A percentile compares a stretch with the other conserved stretches of the same genome.
Evolutionary conservation across 2,888 invertebrate genomes (phyloP).

Genomic region (Caenorhabditis sp.): DNA sequence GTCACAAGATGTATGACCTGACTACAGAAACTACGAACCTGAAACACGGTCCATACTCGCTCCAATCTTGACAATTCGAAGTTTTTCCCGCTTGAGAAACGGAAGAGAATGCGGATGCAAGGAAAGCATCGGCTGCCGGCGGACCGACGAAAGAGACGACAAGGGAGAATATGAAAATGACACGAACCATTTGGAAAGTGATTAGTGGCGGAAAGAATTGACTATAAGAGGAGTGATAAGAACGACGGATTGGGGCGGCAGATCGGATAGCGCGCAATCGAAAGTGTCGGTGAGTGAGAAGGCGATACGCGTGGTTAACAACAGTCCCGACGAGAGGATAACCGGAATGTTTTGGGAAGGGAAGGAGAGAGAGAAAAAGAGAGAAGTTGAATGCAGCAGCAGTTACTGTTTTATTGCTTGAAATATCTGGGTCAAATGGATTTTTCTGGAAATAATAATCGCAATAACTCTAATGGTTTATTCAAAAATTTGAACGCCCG

Average conservation of each 20-base stretch:
- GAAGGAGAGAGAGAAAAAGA: constrained; percentile 4
- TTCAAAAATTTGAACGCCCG: too few relatives aligned
- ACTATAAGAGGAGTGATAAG: constrained; percentile 20
- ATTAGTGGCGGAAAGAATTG: constrained; percentile 5
- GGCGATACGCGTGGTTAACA: constrained; percentile 44
- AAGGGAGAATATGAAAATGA: constrained; percentile 32
- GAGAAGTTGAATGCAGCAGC: constrained; percentile 1
- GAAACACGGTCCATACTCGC: constrained; percentile 79
- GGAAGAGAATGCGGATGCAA: constrained; percentile 79
- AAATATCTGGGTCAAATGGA: constrained; percentile 27
- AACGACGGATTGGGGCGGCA: constrained; percentile 14
- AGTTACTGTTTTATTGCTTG: constrained; percentile 47
- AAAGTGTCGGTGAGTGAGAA: constrained; percentile 14
- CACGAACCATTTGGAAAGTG: constrained; percentile 29
- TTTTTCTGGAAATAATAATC: too few relatives aligned
- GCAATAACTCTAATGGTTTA: too few relatives aligned
- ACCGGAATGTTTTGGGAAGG: constrained; percentile 44
- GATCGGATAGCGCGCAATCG: constrained; percentile 25
- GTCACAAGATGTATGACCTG: too few relatives aligned
- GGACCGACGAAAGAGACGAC: constrained; percentile 47
- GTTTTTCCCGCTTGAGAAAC: constrained; percentile 77
- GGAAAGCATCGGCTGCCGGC: constrained; percentile 69
- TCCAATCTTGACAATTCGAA: constrained; percentile 78
- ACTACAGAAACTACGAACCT: constrained; percentile 55
- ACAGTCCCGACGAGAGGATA: constrained; percentile 14